Evolutionary conservation across 1,140 invertebrate genomes (phyloP).

Genomic region (Belonocnema kinseyi): DNA sequence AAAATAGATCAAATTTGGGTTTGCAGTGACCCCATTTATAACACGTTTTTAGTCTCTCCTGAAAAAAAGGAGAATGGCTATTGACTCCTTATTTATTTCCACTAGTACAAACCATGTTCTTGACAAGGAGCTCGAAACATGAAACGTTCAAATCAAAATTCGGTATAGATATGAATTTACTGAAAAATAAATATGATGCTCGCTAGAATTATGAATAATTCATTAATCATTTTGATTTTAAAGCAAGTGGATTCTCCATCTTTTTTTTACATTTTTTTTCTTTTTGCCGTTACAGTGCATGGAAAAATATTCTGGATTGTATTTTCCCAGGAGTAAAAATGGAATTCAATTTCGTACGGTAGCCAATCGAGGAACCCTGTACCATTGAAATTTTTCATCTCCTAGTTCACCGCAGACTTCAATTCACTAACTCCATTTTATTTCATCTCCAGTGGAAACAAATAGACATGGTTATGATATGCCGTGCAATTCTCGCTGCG

Average conservation of each 20-base stretch:
- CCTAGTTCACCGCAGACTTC: neutral
- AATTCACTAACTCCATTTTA: constrained; percentile 25
- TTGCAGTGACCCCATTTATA: too few species aligned
- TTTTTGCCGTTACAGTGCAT: neutral
- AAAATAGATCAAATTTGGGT: too few species aligned
- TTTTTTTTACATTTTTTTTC: neutral
- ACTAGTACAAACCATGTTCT: too few species aligned
- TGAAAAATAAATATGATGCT: too few species aligned
- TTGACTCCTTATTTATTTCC: too few species aligned
- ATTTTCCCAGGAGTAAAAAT: constrained; percentile 27
- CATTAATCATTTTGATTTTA: constrained; percentile 21
- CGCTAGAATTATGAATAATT: constrained; percentile 20
- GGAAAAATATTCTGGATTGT: constrained; percentile 27
- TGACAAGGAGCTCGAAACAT: too few species aligned
- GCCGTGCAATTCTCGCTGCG: neutral
- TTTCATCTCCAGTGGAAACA: constrained; percentile 1
- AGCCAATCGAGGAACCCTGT: constrained; percentile 6
- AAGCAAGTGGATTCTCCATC: neutral
- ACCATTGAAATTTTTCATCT: constrained; percentile 10
- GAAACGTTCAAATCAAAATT: too few species aligned
- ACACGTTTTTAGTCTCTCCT: too few species aligned
- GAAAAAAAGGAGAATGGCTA: too few species aligned
- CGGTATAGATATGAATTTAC: too few species aligned
- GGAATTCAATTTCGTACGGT: constrained; percentile 15
- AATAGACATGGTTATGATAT: constrained; percentile 22